A percentile compares a stretch with the other conserved stretches of the same genome.
phyloP scores from a whole-genome alignment of 2,888 invertebrate species.

The Mamestra brassicae region DNA sequence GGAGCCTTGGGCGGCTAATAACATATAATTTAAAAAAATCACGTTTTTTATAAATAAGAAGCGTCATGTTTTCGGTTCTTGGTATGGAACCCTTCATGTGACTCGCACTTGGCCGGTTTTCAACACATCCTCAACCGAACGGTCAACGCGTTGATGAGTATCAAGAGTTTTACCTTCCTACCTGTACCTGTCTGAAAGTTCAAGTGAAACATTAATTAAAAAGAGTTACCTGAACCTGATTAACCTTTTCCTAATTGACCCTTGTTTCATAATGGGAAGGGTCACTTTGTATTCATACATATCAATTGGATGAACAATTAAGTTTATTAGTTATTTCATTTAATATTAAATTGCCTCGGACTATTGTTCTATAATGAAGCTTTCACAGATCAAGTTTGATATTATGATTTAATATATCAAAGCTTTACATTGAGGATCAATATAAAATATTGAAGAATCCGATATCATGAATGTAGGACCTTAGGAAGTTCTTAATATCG shows the following conservation, averaged over 20 bases:
- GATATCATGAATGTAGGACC: constrained; percentile 50
- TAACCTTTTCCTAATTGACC: constrained; percentile 41
- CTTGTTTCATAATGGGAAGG: constrained; percentile 33
- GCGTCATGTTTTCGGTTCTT: no score
- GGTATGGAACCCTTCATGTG: no score
- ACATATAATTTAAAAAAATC: no score
- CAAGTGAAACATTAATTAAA: constrained; percentile 38
- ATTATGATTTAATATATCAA: constrained; percentile 1
- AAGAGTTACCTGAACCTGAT: constrained; percentile 27
- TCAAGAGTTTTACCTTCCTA: constrained; percentile 3
- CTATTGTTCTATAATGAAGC: constrained; percentile 5
- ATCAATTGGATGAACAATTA: constrained; percentile 35
- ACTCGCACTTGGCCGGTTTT: no score
- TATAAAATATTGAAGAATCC: constrained; percentile 23
- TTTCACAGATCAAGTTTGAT: background rate
- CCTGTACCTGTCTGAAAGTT: constrained; percentile 15
- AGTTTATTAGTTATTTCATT: constrained; percentile 5
- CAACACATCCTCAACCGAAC: background rate
- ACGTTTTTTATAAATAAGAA: no score
- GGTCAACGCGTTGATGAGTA: background rate
- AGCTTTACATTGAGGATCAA: constrained; percentile 12
- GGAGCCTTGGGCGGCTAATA: no score
- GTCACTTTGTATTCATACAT: constrained; percentile 38
- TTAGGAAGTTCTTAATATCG: constrained; percentile 75
- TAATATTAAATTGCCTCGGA: constrained; percentile 1